phyloP scores from a whole-genome alignment of 2,888 invertebrate species.

The Iselma pallidipennis region DNA sequence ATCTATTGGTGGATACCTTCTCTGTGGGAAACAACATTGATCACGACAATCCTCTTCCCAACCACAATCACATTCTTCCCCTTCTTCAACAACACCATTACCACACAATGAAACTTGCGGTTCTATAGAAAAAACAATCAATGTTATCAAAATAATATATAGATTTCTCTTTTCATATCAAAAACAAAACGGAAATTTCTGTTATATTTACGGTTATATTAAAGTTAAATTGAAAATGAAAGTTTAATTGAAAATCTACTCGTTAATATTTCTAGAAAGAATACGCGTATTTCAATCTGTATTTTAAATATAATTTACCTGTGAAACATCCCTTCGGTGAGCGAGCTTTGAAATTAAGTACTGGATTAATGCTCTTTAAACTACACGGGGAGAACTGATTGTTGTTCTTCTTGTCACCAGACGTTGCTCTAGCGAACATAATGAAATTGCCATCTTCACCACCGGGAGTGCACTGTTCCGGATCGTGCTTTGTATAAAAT shows the following conservation, averaged over 20 bases:
- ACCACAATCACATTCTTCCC: constrained; percentile 98
- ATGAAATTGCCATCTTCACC: constrained; percentile 98
- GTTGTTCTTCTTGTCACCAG: constrained; percentile 97
- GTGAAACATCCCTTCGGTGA: constrained; percentile 92
- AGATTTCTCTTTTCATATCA: too few species aligned
- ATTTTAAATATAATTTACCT: constrained; percentile 63
- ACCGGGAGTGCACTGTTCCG: constrained; percentile 91
- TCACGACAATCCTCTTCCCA: constrained; percentile 97
- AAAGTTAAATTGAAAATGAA: constrained; percentile 26
- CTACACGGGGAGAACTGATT: constrained; percentile 97
- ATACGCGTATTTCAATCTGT: too few species aligned
- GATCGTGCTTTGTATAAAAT: constrained; percentile 76
- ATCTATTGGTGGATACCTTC: constrained; percentile 73
- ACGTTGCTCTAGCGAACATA: constrained; percentile 99
- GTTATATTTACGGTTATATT: too few species aligned
- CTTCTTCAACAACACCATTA: constrained; percentile 95
- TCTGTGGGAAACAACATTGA: constrained; percentile 90
- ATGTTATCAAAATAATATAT: constrained; percentile 4
- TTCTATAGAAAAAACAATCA: constrained; percentile 60
- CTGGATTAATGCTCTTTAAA: constrained; percentile 87
- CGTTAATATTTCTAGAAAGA: too few species aligned
- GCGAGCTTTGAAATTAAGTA: constrained; percentile 88
- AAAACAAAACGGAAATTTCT: constrained; percentile 12
- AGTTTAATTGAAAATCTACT: constrained; percentile 31
- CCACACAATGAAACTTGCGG: constrained; percentile 95